These are phyloP conservation scores for Zosterops japonicus DNA, from an alignment of 2,113 vertebrate genomes.

Conservation along the genomic window DNA sequence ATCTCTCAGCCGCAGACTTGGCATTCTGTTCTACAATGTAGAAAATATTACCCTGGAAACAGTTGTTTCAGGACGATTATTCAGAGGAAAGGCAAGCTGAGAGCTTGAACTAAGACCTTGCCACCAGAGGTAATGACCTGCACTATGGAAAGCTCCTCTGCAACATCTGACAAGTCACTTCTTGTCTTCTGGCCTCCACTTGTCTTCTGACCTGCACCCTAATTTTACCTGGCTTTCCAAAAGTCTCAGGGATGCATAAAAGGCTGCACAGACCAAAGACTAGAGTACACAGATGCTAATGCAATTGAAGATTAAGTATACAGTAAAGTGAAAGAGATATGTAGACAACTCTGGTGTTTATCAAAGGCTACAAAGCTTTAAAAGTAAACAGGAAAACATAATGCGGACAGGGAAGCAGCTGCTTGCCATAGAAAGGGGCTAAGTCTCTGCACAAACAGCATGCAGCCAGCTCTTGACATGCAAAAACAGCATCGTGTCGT, in stretches of 20 bases:
- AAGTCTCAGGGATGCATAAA: neutral
- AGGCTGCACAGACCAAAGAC: neutral
- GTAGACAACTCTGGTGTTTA: neutral
- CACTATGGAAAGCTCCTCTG: neutral
- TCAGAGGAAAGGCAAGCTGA: neutral
- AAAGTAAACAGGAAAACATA: neutral
- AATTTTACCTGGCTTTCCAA: neutral
- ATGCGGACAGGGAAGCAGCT: neutral
- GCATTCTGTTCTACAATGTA: neutral
- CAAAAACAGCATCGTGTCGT: fast-evolving
- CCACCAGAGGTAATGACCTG: neutral
- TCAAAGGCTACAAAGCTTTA: neutral
- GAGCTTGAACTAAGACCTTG: neutral
- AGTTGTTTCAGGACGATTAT: neutral
- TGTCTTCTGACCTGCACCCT: neutral
- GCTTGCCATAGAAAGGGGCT: neutral
- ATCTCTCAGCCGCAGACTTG: neutral
- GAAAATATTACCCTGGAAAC: neutral
- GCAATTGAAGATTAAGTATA: neutral
- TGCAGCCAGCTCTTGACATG: neutral
- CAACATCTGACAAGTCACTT: neutral
- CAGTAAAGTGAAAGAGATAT: neutral
- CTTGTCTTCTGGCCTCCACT: neutral
- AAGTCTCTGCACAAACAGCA: neutral
- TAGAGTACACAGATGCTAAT: neutral